Percentiles rank a stretch among this genome's conserved stretches.
Evolutionary conservation across 2,797 vertebrate genomes (phyloP).

Genomic region (Falco berigora): DNA sequence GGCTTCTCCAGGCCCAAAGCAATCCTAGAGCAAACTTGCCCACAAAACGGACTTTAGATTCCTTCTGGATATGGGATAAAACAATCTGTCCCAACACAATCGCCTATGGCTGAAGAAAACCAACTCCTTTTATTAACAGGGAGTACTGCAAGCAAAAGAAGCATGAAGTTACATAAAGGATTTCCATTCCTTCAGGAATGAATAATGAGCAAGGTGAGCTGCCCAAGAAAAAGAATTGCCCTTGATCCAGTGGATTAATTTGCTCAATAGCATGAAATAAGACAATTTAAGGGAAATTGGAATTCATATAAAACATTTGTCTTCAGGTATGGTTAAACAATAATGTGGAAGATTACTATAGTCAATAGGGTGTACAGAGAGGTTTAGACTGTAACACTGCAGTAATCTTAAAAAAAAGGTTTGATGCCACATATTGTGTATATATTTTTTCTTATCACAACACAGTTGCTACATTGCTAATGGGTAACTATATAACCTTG

Average conservation of each 20-base stretch:
- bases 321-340: constrained; percentile 2
- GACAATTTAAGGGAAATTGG: constrained; percentile 58
- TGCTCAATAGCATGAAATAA: constrained; percentile 51
- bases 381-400: background rate
- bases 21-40: background rate
- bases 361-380: background rate
- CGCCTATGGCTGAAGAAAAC: background rate
- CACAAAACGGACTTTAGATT: background rate
- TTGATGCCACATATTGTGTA: background rate
- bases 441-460: background rate
- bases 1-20: background rate
- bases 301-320: constrained; percentile 62
- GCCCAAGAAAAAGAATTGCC: constrained; percentile 22
- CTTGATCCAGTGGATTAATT: constrained; percentile 58
- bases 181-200: constrained; percentile 24
- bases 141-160: background rate
- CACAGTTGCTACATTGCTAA: background rate
- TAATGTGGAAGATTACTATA: background rate
- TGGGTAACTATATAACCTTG: background rate
- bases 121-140: background rate
- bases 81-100: background rate
- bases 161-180: constrained; percentile 31
- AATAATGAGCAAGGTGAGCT: constrained; percentile 36
- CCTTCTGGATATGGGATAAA: background rate
- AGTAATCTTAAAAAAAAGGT: background rate